These are phyloP conservation scores for Tachina fera DNA, from an alignment of 2,888 invertebrate genomes.

Conservation along the genomic window DNA sequence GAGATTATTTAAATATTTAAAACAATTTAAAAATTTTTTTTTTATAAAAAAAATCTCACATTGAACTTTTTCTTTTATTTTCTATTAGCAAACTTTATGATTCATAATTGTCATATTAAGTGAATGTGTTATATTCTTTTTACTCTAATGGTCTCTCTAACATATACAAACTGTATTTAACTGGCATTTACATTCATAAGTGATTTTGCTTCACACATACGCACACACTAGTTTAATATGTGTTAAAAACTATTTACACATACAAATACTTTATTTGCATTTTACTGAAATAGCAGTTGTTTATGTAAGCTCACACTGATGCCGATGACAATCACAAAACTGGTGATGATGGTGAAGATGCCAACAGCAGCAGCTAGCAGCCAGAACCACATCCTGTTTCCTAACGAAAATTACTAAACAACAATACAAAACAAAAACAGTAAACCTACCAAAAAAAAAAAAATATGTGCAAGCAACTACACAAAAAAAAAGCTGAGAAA, in stretches of 20 bases:
- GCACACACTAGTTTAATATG: constrained; percentile 24
- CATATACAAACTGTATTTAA: constrained; percentile 36
- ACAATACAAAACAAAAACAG: constrained; percentile 44
- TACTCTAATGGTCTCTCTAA: not conserved
- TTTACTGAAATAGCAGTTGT: constrained; percentile 9
- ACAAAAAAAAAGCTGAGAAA: not conserved
- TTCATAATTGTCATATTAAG: constrained; percentile 65
- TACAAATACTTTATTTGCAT: constrained; percentile 47
- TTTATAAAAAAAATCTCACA: not conserved
- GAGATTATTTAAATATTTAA: too few relatives aligned
- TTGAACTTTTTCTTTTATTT: not conserved
- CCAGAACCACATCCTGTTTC: constrained; percentile 66
- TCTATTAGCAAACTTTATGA: constrained; percentile 36
- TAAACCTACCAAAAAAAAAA: constrained; percentile 47
- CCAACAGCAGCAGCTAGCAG: constrained; percentile 63
- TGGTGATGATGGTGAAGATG: constrained; percentile 52
- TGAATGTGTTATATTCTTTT: not conserved
- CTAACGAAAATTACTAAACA: constrained; percentile 19
- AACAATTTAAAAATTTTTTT: not conserved
- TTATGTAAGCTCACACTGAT: constrained; percentile 1
- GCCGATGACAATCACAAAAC: constrained; percentile 43
- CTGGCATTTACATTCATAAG: constrained; percentile 32
- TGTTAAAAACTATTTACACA: constrained; percentile 35
- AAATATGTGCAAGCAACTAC: constrained; percentile 29
- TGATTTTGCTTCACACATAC: not conserved